phyloP scores from a whole-genome alignment of 30 jellyfish, hydroid and myxozoan genomes.

The Sanderia malayensis region DNA sequence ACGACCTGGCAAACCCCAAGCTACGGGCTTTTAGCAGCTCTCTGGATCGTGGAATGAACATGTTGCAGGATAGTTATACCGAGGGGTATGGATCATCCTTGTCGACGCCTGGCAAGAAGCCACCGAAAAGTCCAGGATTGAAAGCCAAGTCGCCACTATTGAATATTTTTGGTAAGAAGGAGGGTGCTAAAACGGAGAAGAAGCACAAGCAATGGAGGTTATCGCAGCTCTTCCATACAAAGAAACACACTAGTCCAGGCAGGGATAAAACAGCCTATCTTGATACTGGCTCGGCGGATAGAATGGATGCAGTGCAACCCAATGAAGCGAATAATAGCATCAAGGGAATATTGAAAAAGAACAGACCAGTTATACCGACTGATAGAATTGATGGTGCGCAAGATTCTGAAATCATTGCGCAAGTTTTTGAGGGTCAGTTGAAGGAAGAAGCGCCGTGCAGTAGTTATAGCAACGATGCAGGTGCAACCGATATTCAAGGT shows the following conservation, averaged over 20 bases:
- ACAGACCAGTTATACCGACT: too few species aligned
- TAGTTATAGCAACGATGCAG: too few species aligned
- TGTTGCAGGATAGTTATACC: neutral
- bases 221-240: conserved; percentile 37
- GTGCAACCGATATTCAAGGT: too few species aligned
- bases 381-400: too few species aligned
- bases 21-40: conserved; percentile 16
- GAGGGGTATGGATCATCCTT: neutral
- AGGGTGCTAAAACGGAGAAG: conserved; percentile 22
- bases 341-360: too few species aligned
- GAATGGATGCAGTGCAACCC: too few species aligned
- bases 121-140: neutral
- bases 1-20: conserved; percentile 21
- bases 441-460: too few species aligned
- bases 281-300: conserved; percentile 1
- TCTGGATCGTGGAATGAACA: neutral
- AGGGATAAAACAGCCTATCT: conserved; percentile 12
- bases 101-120: neutral
- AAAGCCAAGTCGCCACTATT: conserved; percentile 47
- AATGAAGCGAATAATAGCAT: too few species aligned
- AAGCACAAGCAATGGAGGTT: conserved; percentile 35
- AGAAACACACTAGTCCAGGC: conserved; percentile 31
- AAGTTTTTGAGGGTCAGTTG: too few species aligned
- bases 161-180: conserved; percentile 44
- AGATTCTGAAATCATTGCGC: too few species aligned